phyloP scores from a whole-genome alignment of 2,797 vertebrate species.

The Coregonus suidteri region DNA sequence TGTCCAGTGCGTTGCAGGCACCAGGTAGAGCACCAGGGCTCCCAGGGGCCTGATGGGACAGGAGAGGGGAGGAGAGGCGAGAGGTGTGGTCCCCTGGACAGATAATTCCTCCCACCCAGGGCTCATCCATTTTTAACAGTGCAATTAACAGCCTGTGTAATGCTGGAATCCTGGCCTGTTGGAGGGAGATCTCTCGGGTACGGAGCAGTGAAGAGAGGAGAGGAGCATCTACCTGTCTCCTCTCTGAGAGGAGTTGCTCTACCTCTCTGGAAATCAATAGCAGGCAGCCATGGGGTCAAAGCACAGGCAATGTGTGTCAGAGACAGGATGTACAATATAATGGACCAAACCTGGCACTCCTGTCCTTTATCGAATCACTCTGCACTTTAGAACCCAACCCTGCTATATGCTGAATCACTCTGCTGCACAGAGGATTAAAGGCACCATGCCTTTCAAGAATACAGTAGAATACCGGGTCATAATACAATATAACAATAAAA shows the following conservation, averaged over 20 bases:
- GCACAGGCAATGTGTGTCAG: background rate
- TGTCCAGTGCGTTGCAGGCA: background rate
- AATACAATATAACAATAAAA: no score
- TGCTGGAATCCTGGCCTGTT: background rate
- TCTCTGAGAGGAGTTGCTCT: background rate
- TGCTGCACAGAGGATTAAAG: background rate
- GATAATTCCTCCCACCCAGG: background rate
- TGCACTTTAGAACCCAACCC: background rate
- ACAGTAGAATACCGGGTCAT: background rate
- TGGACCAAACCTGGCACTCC: background rate
- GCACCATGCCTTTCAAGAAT: background rate
- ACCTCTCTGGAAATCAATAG: background rate
- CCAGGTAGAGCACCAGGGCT: background rate
- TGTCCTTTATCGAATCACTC: background rate
- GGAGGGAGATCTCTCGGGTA: background rate
- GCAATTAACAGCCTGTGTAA: constrained; percentile 7
- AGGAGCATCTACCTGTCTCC: background rate
- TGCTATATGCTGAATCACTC: background rate
- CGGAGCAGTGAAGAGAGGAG: background rate
- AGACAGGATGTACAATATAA: background rate
- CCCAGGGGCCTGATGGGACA: background rate
- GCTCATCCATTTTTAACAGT: constrained; percentile 10
- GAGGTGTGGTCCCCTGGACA: constrained; percentile 4
- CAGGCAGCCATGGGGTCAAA: background rate
- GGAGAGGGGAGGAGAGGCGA: background rate